Evolutionary conservation across 2,113 vertebrate genomes (phyloP).

Genomic region (Microcebus tavaratra): DNA sequence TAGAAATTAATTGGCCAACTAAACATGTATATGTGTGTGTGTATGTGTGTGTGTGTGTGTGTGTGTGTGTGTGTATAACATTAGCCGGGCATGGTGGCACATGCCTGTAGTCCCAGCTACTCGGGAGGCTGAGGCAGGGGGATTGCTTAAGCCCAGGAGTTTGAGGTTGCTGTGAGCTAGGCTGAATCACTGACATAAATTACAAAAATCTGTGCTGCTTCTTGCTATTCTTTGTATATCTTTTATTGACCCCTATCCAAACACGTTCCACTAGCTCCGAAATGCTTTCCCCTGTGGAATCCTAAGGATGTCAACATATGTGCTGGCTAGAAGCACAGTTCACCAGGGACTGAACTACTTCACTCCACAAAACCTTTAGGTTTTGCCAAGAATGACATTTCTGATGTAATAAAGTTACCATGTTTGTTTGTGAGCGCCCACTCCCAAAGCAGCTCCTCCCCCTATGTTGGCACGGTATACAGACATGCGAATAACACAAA

Average conservation of each 20-base stretch:
- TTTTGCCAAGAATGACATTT: not conserved
- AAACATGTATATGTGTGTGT: too few species aligned
- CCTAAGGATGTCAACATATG: not conserved
- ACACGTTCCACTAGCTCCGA: not conserved
- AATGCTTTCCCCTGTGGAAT: not conserved
- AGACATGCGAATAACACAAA: not conserved
- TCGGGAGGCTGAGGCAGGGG: too few species aligned
- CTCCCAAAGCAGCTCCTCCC: not conserved
- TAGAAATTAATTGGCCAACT: too few species aligned
- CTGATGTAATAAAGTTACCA: not conserved
- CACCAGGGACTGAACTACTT: not conserved
- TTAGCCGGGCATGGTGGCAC: too few species aligned
- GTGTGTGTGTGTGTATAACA: too few species aligned
- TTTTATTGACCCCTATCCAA: not conserved
- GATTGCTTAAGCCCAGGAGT: too few species aligned
- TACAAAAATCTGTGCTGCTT: not conserved
- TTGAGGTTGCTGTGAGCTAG: too few species aligned
- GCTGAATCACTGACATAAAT: not conserved
- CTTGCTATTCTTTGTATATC: not conserved
- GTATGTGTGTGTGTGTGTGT: too few species aligned
- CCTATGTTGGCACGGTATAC: not conserved
- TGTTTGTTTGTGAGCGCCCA: not conserved
- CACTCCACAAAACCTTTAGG: not conserved
- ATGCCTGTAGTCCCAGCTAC: too few species aligned
- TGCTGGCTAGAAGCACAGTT: not conserved